Evolutionary conservation across 2,797 vertebrate genomes (phyloP).

Genomic region (Enteromius trimaculatus): DNA sequence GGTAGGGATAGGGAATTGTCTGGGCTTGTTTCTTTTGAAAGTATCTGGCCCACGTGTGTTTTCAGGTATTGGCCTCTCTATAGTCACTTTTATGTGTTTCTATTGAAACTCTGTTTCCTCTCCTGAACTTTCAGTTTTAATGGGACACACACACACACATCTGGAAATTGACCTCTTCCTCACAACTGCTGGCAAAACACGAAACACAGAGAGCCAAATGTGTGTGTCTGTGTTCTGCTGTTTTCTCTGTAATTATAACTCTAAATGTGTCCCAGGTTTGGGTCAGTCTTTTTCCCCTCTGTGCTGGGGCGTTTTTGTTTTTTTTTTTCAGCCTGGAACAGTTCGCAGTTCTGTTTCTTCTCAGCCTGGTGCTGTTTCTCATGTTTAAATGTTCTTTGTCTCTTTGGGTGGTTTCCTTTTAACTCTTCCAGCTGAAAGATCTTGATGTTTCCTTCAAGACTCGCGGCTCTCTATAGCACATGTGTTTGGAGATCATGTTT

Average conservation of each 20-base stretch:
- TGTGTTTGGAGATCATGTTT: conserved; percentile 17
- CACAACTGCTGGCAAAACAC: conserved; percentile 32
- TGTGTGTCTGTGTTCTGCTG: conserved; percentile 27
- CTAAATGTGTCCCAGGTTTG: conserved; percentile 67
- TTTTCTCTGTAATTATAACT: conserved; percentile 64
- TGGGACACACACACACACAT: conserved; percentile 33
- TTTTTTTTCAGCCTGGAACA: conserved; percentile 28
- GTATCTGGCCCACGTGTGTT: conserved; percentile 24
- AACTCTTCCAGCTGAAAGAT: conserved; percentile 26
- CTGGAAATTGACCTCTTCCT: conserved; percentile 41
- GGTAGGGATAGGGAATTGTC: conserved; percentile 23
- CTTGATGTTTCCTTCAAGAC: conserved; percentile 6
- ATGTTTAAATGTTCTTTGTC: conserved; percentile 14
- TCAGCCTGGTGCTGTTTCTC: conserved; percentile 11
- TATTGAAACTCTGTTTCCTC: conserved; percentile 24
- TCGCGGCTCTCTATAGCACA: background rate
- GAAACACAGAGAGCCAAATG: conserved; percentile 14
- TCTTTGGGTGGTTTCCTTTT: conserved; percentile 3
- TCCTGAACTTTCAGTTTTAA: conserved; percentile 20
- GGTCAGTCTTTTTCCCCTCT: conserved; percentile 26
- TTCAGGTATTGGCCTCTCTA: conserved; percentile 20
- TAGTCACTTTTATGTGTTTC: conserved; percentile 2
- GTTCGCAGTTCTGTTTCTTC: conserved; percentile 20
- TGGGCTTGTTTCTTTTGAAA: conserved; percentile 31
- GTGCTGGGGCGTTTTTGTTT: background rate